Evolutionary conservation across 1,140 invertebrate species (phyloP).

Genomic region (Euborellia annulipes): DNA sequence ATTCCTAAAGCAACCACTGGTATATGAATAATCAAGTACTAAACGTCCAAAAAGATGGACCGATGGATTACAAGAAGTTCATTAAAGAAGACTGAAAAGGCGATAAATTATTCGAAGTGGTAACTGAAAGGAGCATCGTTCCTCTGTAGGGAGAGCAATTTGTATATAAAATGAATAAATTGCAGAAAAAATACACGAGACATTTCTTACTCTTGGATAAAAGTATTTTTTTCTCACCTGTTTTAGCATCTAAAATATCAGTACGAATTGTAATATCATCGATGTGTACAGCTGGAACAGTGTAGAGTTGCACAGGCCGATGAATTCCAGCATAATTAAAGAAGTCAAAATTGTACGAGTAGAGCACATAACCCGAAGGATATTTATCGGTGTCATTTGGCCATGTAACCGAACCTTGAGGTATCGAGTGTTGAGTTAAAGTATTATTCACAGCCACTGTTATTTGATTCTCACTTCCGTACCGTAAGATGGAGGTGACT

Average conservation of each 20-base stretch:
- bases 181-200: neutral
- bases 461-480: conserved; percentile 31
- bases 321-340: conserved; percentile 51
- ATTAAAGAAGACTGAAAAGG: no score
- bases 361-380: conserved; percentile 4
- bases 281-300: conserved; percentile 31
- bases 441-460: conserved; percentile 50
- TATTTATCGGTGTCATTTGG: conserved; percentile 11
- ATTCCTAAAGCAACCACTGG: no score
- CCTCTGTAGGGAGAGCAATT: no score
- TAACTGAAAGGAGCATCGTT: no score
- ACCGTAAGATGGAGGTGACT: conserved; percentile 23
- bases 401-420: conserved; percentile 23
- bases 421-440: conserved; percentile 30
- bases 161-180: neutral
- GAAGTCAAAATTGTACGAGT: conserved; percentile 38
- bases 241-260: conserved; percentile 12
- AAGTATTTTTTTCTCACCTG: conserved; percentile 15
- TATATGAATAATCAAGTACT: no score
- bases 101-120: no score
- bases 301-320: conserved; percentile 35
- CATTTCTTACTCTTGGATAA: no score
- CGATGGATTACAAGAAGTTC: no score
- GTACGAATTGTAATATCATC: conserved; percentile 34
- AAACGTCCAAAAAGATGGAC: no score